Conservation (phyloP, 2,797 vertebrate genomes). For the Halcyon leucocephala region DNA sequence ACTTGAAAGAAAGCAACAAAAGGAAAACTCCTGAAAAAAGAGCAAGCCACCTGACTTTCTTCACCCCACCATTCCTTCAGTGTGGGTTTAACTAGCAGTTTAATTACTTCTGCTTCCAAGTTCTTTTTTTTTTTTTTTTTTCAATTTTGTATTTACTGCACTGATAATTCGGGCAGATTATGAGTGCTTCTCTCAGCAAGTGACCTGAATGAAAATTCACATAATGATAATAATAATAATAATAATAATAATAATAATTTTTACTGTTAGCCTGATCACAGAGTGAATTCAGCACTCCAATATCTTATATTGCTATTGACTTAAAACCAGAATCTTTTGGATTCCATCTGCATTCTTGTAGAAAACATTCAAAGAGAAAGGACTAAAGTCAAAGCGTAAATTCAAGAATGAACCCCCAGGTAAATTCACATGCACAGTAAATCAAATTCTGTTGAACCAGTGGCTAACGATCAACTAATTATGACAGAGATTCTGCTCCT, state of each 20-base stretch:
- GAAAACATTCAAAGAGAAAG: neutral
- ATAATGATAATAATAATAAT: neutral
- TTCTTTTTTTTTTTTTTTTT: neutral
- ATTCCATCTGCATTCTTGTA: neutral
- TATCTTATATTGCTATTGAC: neutral
- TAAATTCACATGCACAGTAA: neutral
- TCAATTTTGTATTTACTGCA: conserved; percentile 2
- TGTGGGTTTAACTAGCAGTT: conserved; percentile 49
- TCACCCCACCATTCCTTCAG: neutral
- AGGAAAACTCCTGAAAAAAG: neutral
- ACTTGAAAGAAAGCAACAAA: conserved; percentile 40
- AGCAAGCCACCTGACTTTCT: neutral
- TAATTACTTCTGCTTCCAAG: conserved; percentile 47
- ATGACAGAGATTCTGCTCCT: neutral
- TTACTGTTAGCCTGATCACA: conserved; percentile 1
- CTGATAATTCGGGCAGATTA: conserved; percentile 49
- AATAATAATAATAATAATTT: conserved; percentile 12
- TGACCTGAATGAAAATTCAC: conserved; percentile 20
- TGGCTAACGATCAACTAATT: neutral
- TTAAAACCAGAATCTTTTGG: conserved; percentile 20
- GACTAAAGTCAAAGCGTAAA: neutral
- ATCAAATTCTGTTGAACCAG: neutral
- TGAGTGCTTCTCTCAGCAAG: neutral
- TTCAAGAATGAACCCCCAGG: neutral
- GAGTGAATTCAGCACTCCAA: neutral